A percentile compares a stretch with the other conserved stretches of the same genome.
phyloP scores from a whole-genome alignment of 1,140 invertebrate genomes.

The Ganaspis sp. region DNA sequence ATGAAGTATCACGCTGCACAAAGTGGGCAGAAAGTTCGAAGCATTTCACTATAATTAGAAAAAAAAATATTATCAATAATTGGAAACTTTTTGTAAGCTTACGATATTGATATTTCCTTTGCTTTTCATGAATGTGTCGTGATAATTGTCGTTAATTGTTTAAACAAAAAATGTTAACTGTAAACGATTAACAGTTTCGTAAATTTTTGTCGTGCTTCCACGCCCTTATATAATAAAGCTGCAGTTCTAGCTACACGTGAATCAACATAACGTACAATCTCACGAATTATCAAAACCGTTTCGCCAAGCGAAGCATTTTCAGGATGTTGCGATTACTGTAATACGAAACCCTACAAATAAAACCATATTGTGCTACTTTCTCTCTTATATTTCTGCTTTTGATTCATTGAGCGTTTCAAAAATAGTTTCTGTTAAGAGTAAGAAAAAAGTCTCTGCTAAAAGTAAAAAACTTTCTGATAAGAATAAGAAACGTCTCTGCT shows the following conservation, averaged over 20 bases:
- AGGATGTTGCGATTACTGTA: conserved; percentile 51
- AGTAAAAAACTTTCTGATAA: too few relatives aligned
- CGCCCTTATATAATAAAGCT: conserved; percentile 41
- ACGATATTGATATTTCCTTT: conserved; percentile 51
- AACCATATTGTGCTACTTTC: conserved; percentile 62
- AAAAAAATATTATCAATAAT: not conserved
- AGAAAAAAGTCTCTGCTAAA: too few relatives aligned
- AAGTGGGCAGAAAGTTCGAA: not conserved
- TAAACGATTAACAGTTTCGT: conserved; percentile 41
- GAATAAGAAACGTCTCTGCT: too few relatives aligned
- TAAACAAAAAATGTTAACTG: conserved; percentile 18
- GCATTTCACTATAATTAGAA: not conserved
- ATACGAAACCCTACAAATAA: conserved; percentile 59
- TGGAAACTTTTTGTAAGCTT: conserved; percentile 42
- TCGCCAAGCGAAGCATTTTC: conserved; percentile 31
- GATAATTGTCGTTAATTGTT: conserved; percentile 44
- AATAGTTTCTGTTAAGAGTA: not conserved
- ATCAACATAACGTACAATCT: conserved; percentile 47
- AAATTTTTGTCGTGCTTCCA: conserved; percentile 50
- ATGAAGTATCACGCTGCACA: not conserved
- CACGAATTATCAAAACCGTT: conserved; percentile 39
- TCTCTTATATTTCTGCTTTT: conserved; percentile 40
- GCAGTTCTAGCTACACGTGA: conserved; percentile 36
- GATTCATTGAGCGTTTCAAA: not conserved
- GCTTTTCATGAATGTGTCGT: conserved; percentile 44